Percentiles rank a stretch among this genome's conserved stretches.
phyloP scores from a whole-genome alignment of 2,113 vertebrate genomes.

The Narcine bancroftii region DNA sequence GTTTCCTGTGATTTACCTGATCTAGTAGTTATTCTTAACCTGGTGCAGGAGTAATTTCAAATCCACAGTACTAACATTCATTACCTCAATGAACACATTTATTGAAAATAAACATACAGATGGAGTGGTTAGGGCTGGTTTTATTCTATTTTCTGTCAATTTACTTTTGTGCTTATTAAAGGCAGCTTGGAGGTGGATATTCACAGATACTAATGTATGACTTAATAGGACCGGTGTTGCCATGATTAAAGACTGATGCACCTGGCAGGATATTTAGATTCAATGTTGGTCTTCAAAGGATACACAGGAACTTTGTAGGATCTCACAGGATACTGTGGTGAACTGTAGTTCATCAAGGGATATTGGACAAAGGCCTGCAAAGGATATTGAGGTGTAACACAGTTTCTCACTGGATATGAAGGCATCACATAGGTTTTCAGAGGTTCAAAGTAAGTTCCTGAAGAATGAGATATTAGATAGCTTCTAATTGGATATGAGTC shows the following conservation, averaged over 20 bases:
- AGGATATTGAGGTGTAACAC: constrained; percentile 17
- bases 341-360: neutral
- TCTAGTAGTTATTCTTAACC: neutral
- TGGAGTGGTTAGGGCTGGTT: constrained; percentile 14
- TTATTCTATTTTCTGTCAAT: constrained; percentile 18
- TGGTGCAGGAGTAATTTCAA: neutral
- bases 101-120: constrained; percentile 22
- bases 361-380: neutral
- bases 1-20: neutral
- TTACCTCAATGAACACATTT: constrained; percentile 3
- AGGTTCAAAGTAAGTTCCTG: neutral
- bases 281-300: neutral
- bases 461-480: neutral
- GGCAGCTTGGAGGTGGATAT: neutral
- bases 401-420: neutral
- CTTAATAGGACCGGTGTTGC: neutral
- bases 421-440: neutral
- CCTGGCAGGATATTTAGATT: neutral
- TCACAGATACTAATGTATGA: constrained; percentile 2
- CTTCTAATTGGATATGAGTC: neutral
- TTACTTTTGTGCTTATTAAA: neutral
- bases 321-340: constrained; percentile 6
- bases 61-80: neutral
- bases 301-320: neutral
- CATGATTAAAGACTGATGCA: constrained; percentile 5